A percentile compares a stretch with the other conserved stretches of the same genome.
Conservation (phyloP, 2,888 invertebrate species). For the Cephus rjabovi region DNA sequence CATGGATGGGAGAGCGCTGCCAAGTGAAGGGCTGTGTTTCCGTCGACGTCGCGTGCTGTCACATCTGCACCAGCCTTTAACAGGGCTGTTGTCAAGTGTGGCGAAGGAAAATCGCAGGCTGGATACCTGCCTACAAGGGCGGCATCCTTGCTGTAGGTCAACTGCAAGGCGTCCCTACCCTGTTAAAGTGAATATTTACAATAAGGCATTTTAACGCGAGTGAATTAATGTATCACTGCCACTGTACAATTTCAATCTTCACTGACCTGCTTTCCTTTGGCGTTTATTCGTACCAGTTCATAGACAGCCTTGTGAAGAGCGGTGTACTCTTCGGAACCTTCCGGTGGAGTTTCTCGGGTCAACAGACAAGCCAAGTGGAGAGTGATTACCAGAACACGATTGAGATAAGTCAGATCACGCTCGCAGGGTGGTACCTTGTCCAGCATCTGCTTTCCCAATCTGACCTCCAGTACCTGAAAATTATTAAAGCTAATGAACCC, state of each 20-base stretch:
- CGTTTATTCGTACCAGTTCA: slow-evolving; percentile 79
- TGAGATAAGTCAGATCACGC: slow-evolving; percentile 81
- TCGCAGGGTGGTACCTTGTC: slow-evolving; percentile 74
- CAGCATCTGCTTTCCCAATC: slow-evolving; percentile 74
- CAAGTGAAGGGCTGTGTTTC: slow-evolving; percentile 90
- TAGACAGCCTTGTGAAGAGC: slow-evolving; percentile 81
- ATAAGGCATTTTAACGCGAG: neutral
- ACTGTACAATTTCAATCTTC: neutral
- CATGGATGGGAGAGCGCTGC: slow-evolving; percentile 81
- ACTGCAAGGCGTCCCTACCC: slow-evolving; percentile 81
- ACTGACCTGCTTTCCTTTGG: slow-evolving; percentile 67
- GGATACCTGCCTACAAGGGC: slow-evolving; percentile 77
- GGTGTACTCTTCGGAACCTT: slow-evolving; percentile 68
- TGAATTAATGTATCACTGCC: slow-evolving; percentile 23
- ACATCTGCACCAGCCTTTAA: slow-evolving; percentile 86
- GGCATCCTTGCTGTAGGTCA: slow-evolving; percentile 85
- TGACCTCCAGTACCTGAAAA: slow-evolving; percentile 75
- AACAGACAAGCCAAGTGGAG: slow-evolving; percentile 85
- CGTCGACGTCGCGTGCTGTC: slow-evolving; percentile 82
- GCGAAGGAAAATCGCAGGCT: slow-evolving; percentile 78
- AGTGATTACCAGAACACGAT: slow-evolving; percentile 87
- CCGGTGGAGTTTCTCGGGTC: slow-evolving; percentile 71
- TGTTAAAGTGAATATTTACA: slow-evolving; percentile 55
- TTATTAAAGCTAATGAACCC: neutral
- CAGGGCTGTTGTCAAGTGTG: slow-evolving; percentile 78